These are phyloP conservation scores for Euborellia annulipes DNA, from an alignment of 1,140 invertebrate genomes.

Conservation along the genomic window DNA sequence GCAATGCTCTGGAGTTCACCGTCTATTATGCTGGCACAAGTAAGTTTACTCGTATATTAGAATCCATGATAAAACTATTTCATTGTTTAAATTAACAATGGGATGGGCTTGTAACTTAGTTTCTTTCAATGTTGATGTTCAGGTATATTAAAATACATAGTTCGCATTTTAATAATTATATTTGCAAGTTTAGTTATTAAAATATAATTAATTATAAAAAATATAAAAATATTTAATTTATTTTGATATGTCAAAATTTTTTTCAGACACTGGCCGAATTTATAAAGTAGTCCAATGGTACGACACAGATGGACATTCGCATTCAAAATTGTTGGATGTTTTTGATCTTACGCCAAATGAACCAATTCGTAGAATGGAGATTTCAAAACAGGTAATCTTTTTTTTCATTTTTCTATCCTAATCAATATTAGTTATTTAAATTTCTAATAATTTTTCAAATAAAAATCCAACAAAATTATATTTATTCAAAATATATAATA, in stretches of 20 bases:
- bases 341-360: conserved; percentile 74
- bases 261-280: conserved; percentile 62
- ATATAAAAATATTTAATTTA: no score
- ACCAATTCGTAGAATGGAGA: conserved; percentile 72
- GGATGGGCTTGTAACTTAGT: not conserved
- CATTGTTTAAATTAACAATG: conserved; percentile 4
- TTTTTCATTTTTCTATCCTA: no score
- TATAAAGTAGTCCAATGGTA: conserved; percentile 82
- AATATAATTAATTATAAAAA: no score
- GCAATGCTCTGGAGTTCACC: conserved; percentile 54
- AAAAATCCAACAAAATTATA: no score
- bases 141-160: no score
- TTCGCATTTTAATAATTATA: no score
- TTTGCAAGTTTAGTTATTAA: no score
- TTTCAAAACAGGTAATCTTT: conserved; percentile 53
- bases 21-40: conserved; percentile 76
- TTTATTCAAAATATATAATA: no score
- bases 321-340: conserved; percentile 70
- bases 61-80: no score
- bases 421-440: no score
- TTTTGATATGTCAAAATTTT: conserved; percentile 16
- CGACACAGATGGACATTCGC: conserved; percentile 45
- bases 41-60: conserved; percentile 37
- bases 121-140: not conserved
- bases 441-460: no score